These are phyloP conservation scores for Bombus picipes DNA, from an alignment of 1,140 invertebrate species.

Conservation along the genomic window DNA sequence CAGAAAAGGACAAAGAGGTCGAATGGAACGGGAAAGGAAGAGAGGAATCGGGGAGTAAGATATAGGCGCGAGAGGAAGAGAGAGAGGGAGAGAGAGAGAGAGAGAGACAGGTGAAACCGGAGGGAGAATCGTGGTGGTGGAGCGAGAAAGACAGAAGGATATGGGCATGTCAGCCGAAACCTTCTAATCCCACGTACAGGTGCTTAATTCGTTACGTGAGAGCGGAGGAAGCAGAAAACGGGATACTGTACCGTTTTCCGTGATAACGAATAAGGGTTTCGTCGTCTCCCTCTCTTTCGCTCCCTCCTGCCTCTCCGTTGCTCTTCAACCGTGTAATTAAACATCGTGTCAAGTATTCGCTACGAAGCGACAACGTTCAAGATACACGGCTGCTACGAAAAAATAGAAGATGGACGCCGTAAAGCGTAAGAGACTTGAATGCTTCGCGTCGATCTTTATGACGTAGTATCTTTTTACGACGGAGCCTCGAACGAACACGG, in stretches of 20 bases:
- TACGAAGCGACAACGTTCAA: not conserved
- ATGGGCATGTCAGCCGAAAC: constrained; percentile 53
- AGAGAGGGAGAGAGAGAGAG: too few relatives aligned
- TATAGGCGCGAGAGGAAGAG: constrained; percentile 3
- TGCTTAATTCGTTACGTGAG: constrained; percentile 61
- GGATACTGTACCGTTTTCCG: constrained; percentile 64
- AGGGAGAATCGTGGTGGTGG: not conserved
- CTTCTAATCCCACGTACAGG: constrained; percentile 60
- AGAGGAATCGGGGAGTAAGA: constrained; percentile 12
- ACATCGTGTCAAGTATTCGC: constrained; percentile 5
- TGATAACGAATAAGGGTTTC: constrained; percentile 62
- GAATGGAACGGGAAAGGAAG: constrained; percentile 1
- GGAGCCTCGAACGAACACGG: not conserved
- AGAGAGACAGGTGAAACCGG: not conserved
- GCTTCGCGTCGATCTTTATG: not conserved
- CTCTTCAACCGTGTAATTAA: constrained; percentile 12
- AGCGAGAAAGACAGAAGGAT: constrained; percentile 11
- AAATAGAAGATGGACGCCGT: not conserved
- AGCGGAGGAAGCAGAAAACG: constrained; percentile 58
- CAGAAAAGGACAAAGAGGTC: constrained; percentile 37
- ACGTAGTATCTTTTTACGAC: too few relatives aligned
- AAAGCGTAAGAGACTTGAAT: not conserved
- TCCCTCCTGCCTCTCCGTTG: not conserved
- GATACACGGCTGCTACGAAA: not conserved
- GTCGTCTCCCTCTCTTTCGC: not conserved